These are phyloP conservation scores for Microchrysa polita DNA, from an alignment of 2,888 invertebrate species.

Conservation along the genomic window DNA sequence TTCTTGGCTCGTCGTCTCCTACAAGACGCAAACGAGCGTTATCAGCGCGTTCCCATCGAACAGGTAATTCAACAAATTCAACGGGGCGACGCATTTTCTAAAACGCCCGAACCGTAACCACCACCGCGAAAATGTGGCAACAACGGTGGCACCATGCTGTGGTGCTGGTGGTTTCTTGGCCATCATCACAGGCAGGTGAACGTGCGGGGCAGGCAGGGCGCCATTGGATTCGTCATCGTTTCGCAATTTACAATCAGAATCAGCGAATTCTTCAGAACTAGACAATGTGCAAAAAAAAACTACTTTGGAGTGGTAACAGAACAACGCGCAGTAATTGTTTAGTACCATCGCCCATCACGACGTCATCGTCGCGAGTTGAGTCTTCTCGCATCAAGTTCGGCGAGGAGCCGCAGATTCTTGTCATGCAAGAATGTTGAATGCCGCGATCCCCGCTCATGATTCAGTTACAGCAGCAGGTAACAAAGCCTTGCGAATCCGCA, in stretches of 20 bases:
- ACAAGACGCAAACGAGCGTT: no score
- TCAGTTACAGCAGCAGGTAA: no score
- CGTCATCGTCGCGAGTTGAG: background rate
- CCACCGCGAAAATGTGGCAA: constrained; percentile 32
- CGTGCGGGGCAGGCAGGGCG: background rate
- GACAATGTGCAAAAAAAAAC: background rate
- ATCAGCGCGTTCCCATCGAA: background rate
- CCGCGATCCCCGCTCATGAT: no score
- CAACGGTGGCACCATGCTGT: constrained; percentile 16
- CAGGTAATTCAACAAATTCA: constrained; percentile 4
- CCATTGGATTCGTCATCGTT: constrained; percentile 26
- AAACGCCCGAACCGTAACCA: constrained; percentile 3
- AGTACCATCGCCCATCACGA: background rate
- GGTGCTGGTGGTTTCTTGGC: no score
- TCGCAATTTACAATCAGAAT: constrained; percentile 18
- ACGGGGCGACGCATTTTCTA: background rate
- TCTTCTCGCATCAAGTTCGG: background rate
- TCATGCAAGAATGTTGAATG: background rate
- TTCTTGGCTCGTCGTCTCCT: no score
- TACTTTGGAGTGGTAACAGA: no score
- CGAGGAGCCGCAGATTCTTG: background rate
- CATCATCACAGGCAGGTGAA: no score
- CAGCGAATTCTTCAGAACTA: constrained; percentile 11
- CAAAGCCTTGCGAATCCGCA: no score
- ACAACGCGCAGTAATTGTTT: no score